Base-by-base conservation (phyloP, 2,113 vertebrate genomes). In the Amia ocellicauda region DNA sequence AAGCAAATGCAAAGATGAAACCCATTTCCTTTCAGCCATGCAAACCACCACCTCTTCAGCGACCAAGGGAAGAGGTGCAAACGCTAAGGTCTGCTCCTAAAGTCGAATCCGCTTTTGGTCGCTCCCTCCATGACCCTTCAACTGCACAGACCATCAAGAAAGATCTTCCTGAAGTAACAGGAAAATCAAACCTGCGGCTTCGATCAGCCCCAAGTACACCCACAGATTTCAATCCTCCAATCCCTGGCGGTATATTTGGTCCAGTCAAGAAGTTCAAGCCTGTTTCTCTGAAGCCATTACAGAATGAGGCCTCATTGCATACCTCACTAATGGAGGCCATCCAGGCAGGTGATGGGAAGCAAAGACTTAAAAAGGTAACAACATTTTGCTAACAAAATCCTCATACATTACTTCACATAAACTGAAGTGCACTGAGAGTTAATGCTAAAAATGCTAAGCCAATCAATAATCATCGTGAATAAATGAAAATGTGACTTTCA, bases 261-360 rank as follows among this genome's bases (percentile, higher is more conserved):
- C 92, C 94, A 8, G 88, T 95, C 70, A 93, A 91, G 69, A 98
- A 90, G 74, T 95, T 98, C 78, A 91, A 80, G 49, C 92, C 94
- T 2, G 77, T 99, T 1, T 27, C 90, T 61, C 87, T 84, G 68
- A 93, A 80, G 75, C 88, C 92, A 1, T 40, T 88, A 54, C 91
- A 91, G 11, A 93, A 91, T 76, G 93, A 98, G 10, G 86, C 80
- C 0, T 91, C 89, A 2, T 74, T 97, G 52, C 97, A 99, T 78
- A 90, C 87, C 50, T 86, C 83, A 24, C 85, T 98, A 36, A 99
- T 99, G 96, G 92, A 93, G 70, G 93, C 94, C 28, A 98, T 99
- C 80, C 95, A 96, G 70, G 84, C 86, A 0, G 84, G 74, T 0
- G 91, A 88, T 14, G 91, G 90, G 68, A 93, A 82, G 64, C 90